Conservation (phyloP, 2,113 vertebrate genomes). For the Megalops atlanticus region DNA sequence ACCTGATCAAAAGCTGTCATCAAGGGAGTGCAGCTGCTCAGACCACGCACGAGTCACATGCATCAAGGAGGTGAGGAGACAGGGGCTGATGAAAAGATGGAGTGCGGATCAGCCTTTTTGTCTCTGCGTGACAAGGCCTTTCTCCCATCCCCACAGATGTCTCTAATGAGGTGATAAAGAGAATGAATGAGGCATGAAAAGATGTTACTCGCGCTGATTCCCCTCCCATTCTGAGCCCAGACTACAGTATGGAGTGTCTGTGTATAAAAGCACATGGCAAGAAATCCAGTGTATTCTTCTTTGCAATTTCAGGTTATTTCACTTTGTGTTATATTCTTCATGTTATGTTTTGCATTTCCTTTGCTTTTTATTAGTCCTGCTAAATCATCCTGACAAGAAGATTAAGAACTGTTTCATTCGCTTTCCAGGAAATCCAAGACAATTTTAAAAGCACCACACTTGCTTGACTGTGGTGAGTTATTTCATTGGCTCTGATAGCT, state of each 20-base stretch:
- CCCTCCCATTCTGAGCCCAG: slow-evolving; percentile 51
- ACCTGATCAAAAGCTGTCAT: slow-evolving; percentile 47
- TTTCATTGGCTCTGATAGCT: not conserved
- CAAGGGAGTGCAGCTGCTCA: slow-evolving; percentile 23
- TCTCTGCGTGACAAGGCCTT: slow-evolving; percentile 62
- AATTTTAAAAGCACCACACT: slow-evolving; percentile 11
- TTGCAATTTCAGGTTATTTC: not conserved
- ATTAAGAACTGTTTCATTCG: not conserved
- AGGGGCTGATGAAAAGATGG: slow-evolving; percentile 54
- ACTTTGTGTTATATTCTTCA: not conserved
- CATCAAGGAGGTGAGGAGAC: slow-evolving; percentile 30
- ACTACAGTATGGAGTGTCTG: not conserved
- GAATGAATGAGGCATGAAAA: slow-evolving; percentile 71
- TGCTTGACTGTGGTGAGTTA: slow-evolving; percentile 28
- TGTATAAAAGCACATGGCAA: not conserved
- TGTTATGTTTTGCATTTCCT: not conserved
- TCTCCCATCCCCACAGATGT: slow-evolving; percentile 62
- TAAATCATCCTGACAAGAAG: slow-evolving; percentile 9
- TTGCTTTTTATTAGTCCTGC: not conserved
- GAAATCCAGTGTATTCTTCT: not conserved
- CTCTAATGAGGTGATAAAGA: slow-evolving; percentile 72
- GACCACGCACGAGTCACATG: slow-evolving; percentile 31
- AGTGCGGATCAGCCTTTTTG: slow-evolving; percentile 54
- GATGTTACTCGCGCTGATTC: slow-evolving; percentile 57
- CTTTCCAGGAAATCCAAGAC: slow-evolving; percentile 3